Percentiles rank a stretch among this genome's conserved stretches.
phyloP scores from a whole-genome alignment of 2,888 invertebrate species.

The Schizotus pectinicornis region DNA sequence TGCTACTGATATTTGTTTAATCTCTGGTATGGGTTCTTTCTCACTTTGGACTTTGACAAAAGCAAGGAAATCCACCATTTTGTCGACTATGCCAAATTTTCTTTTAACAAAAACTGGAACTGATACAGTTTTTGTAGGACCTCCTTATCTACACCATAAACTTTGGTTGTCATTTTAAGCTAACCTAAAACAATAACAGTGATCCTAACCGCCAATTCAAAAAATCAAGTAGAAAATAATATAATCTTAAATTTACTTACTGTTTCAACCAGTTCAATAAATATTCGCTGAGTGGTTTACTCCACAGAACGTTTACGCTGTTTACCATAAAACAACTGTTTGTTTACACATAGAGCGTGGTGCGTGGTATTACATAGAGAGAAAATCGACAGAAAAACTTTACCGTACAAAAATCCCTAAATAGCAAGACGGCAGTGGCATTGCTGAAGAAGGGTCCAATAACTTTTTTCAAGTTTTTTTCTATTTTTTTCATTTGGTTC shows the following conservation, averaged over 20 bases:
- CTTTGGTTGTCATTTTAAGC: slow-evolving; percentile 16
- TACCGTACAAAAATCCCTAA: slow-evolving; percentile 7
- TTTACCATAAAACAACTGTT: too few species aligned
- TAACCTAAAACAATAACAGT: slow-evolving; percentile 15
- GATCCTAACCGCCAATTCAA: slow-evolving; percentile 10
- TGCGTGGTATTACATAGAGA: too few species aligned
- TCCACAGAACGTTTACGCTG: background rate
- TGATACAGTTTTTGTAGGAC: slow-evolving; percentile 18
- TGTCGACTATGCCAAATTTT: slow-evolving; percentile 19
- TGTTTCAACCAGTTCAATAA: slow-evolving; percentile 4
- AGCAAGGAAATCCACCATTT: slow-evolving; percentile 14
- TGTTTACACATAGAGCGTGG: too few species aligned
- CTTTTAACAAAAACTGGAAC: slow-evolving; percentile 22
- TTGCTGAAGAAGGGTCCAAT: slow-evolving; percentile 6
- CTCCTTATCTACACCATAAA: slow-evolving; percentile 14
- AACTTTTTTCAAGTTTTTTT: slow-evolving; percentile 1
- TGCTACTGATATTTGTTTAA: background rate
- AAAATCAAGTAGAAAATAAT: slow-evolving; percentile 15
- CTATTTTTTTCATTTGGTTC: too few species aligned
- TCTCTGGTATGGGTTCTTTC: background rate
- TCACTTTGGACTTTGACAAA: slow-evolving; percentile 2
- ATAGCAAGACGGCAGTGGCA: slow-evolving; percentile 6
- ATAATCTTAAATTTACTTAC: slow-evolving; percentile 13
- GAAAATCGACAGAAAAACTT: slow-evolving; percentile 5
- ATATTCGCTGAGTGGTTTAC: too few species aligned